Evolutionary conservation across 2,888 invertebrate genomes (phyloP).

Genomic region (Barypeithes pellucidus): DNA sequence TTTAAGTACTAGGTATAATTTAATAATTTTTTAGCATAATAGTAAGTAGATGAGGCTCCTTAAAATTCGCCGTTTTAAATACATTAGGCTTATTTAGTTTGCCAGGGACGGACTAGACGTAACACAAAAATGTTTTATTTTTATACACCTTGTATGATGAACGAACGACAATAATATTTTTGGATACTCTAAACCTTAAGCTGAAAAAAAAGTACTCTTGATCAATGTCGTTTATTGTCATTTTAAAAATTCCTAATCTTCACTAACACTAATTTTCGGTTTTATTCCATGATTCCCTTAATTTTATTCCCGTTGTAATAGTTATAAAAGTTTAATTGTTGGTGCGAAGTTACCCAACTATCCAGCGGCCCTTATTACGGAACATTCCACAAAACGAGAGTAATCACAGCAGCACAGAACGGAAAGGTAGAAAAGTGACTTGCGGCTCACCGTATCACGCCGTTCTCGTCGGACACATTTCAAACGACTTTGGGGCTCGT

Average conservation of each 20-base stretch:
- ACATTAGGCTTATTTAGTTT: too few relatives aligned
- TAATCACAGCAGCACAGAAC: constrained; percentile 27
- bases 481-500: constrained; percentile 4
- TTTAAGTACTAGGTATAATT: too few relatives aligned
- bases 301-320: not conserved
- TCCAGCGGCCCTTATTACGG: constrained; percentile 8
- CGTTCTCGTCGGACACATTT: constrained; percentile 39
- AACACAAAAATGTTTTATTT: too few relatives aligned
- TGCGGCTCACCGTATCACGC: constrained; percentile 68
- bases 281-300: constrained; percentile 12
- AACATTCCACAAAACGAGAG: constrained; percentile 21
- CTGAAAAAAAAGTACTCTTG: too few relatives aligned
- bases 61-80: too few relatives aligned
- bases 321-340: constrained; percentile 18
- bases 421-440: constrained; percentile 58
- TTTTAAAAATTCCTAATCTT: not conserved
- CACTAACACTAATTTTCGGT: not conserved
- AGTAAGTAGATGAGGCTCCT: too few relatives aligned
- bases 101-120: too few relatives aligned
- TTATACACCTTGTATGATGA: too few relatives aligned
- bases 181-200: too few relatives aligned
- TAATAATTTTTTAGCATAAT: too few relatives aligned
- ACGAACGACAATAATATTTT: too few relatives aligned
- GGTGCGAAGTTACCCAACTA: not conserved
- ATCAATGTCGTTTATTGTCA: too few relatives aligned